Base-by-base conservation (phyloP, 1,140 invertebrate species). In the Euschistus heros region DNA sequence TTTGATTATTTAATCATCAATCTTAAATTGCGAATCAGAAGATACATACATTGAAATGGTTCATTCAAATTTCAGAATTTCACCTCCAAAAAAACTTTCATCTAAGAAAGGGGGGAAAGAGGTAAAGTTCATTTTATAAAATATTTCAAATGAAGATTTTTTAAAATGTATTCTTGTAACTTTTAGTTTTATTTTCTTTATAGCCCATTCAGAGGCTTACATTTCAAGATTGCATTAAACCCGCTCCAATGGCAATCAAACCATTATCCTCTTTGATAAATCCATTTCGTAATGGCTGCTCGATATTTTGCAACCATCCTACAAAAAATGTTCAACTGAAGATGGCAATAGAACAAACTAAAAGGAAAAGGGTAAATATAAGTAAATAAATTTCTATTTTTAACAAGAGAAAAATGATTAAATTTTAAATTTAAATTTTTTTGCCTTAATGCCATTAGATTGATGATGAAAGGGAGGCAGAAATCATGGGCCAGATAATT, bases 251-350 rank as follows among this genome's bases (percentile, higher is more conserved):
- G 64, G n/a, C 55, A 15, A 46, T 61, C 2, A 66, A 66, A 42
- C 64, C 64, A 26, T 61, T 66, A 37, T 42, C 64, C 13, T 26
- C 64, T 47, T 44, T 66, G 15, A 20, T 42, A 18, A 66, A 61
- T 27, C 64, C 64, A 15, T 66, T 66, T 44, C 37, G 52, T 10
- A 61, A 50, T 37, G 64, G 64, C 5, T 66, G 64, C 42, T 66
- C 64, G 2, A 66, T 66, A 47, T 66, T 66, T 18, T 66, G 64
- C 42, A 66, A 66, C 26, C 64, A 66, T 42, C 64, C 64, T 20
- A 66, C 33, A 22, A 20, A 57, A 15, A 46, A 66, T 30, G 46
- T 44, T 17, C 37, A 55, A 24, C 44, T 66, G 18, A 66, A 66
- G 33, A 66, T 55, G 37, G 55, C 42, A 15, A 66, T 66, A 22